Evolutionary conservation across 2,113 vertebrate species (phyloP), one percentile per base, ranked within the genome.

Genomic region (Pseudorasbora parva): DNA sequence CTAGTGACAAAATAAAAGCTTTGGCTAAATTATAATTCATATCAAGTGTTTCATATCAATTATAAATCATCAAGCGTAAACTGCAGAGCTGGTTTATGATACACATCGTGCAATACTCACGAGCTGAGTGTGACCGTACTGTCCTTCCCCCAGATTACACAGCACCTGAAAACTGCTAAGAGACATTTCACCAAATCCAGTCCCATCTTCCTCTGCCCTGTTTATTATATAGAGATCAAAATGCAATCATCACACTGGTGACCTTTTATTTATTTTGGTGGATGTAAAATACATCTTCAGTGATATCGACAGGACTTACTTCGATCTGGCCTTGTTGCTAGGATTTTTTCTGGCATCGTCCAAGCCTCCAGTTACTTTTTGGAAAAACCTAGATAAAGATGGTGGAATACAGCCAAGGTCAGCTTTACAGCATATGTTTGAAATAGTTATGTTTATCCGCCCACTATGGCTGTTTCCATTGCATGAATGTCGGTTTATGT

Each of bases 81-180:
- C 64, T 68, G 33, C 19, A 11, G 21, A 2, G n/a, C 37, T 72
- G 0, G 37, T 75, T 37, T n/a, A 56, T 33, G 30, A 33, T 23
- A 14, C 37, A 23, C 66, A 43, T 37, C 0, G 12, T 5, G n/a
- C 15, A 30, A 54, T 17, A 21, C 90, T 92, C 64, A 95, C 94
- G 91, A 95, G 87, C 66, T 94, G 93, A 68, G 93, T 85, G 76
- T 92, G 91, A 81, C 93, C 91, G 43, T 91, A 93, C 66, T 92
- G 91, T 74, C 93, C 93, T 47, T 87, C 83, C 19, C 90, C 93
- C 0, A 94, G 86, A 66, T 89, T 81, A 64, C 86, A 80, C 41
- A 94, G 73, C 27, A 93, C 86, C 82, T 91, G 91, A 84, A 95
- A 93, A 89, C 95, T 93, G n/a, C 89, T 88, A 47, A 92, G 82